Evolutionary conservation across 2,888 invertebrate genomes (phyloP).

Genomic region (Cheiracanthium punctorium): DNA sequence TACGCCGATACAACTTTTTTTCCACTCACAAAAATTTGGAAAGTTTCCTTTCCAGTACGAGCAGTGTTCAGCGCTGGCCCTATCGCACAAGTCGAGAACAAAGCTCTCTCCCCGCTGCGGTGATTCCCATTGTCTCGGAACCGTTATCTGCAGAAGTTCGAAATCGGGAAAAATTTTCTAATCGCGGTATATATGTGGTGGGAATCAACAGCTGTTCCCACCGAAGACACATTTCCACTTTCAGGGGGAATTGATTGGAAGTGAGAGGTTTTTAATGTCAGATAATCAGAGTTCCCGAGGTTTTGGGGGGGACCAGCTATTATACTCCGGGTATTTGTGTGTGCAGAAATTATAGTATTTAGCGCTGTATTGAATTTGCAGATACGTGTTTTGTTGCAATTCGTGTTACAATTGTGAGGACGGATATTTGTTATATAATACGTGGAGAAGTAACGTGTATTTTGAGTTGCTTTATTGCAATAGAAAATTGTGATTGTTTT

Average conservation of each 20-base stretch:
- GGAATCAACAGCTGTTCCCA: constrained; percentile 22
- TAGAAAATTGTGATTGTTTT: too few relatives aligned
- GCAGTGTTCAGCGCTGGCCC: too few relatives aligned
- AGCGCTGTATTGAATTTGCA: too few relatives aligned
- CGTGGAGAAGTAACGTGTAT: too few relatives aligned
- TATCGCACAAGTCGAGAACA: not conserved
- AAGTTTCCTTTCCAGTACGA: too few relatives aligned
- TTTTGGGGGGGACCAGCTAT: too few relatives aligned
- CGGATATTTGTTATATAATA: too few relatives aligned
- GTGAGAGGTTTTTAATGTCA: constrained; percentile 4
- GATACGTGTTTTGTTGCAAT: too few relatives aligned
- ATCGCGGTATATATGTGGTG: constrained; percentile 20
- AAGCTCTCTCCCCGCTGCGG: not conserved
- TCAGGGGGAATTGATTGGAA: not conserved
- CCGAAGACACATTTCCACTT: not conserved
- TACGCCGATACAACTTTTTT: not conserved
- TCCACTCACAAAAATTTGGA: not conserved
- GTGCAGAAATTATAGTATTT: too few relatives aligned
- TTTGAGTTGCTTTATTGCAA: too few relatives aligned
- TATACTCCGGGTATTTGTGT: too few relatives aligned
- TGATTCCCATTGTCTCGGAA: constrained; percentile 33
- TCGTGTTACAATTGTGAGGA: too few relatives aligned
- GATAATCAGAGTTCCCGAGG: not conserved
- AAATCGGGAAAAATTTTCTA: constrained; percentile 6
- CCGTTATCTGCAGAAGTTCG: not conserved